A percentile compares a stretch with the other conserved stretches of the same genome.
These are phyloP conservation scores for Hydrophis major DNA, from an alignment of 2,797 vertebrate genomes.

Conservation along the genomic window DNA sequence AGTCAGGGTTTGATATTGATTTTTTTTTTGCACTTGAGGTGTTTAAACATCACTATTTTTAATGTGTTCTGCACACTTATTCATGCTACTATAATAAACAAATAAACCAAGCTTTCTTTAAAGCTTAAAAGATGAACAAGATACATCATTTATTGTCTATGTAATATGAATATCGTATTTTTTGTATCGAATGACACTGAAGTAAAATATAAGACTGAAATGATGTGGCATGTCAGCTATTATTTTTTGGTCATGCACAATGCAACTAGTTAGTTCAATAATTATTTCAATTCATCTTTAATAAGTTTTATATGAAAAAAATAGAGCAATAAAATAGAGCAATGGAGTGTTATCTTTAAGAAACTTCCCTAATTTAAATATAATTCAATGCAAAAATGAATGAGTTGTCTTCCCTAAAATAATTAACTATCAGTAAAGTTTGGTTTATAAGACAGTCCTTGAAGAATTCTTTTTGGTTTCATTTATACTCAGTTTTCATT, in stretches of 20 bases:
- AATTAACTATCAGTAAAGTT: neutral
- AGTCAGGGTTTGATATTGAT: slow-evolving; percentile 60
- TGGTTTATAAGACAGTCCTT: neutral
- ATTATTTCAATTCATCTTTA: slow-evolving; percentile 52
- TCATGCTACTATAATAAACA: slow-evolving; percentile 55
- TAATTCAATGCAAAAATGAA: neutral
- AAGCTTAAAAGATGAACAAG: slow-evolving; percentile 59
- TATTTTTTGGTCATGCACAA: slow-evolving; percentile 15
- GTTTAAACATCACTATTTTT: slow-evolving; percentile 57
- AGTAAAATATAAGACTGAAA: slow-evolving; percentile 55
- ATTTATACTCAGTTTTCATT: slow-evolving; percentile 1
- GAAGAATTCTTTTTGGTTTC: neutral
- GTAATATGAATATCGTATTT: slow-evolving; percentile 62
- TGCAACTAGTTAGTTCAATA: slow-evolving; percentile 31
- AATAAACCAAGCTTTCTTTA: slow-evolving; percentile 55
- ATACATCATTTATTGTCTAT: slow-evolving; percentile 54
- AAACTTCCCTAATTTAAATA: slow-evolving; percentile 26
- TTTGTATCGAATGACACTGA: slow-evolving; percentile 51
- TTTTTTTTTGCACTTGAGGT: slow-evolving; percentile 55
- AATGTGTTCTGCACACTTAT: slow-evolving; percentile 54
- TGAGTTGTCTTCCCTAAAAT: slow-evolving; percentile 28
- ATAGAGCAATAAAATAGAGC: slow-evolving; percentile 27
- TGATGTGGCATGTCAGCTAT: slow-evolving; percentile 34
- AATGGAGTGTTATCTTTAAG: slow-evolving; percentile 41
- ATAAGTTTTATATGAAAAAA: slow-evolving; percentile 43